These are phyloP conservation scores for Galbula dea DNA, from an alignment of 2,113 vertebrate species.

Conservation along the genomic window DNA sequence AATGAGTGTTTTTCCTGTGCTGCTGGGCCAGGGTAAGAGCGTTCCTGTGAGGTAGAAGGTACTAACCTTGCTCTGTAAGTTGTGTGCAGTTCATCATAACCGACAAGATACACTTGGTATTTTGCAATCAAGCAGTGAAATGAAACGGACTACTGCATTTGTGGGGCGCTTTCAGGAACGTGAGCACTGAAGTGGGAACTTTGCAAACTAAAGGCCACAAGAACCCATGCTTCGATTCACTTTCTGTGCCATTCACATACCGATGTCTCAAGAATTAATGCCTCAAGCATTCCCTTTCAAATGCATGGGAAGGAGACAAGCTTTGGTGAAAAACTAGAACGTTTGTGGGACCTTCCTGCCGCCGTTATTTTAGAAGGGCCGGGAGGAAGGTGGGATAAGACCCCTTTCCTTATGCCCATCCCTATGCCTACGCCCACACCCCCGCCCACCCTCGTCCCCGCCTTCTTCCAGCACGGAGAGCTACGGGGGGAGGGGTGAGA, in stretches of 20 bases:
- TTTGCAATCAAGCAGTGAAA: neutral
- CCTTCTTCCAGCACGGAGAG: too few relatives aligned
- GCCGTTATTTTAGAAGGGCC: rapidly evolving
- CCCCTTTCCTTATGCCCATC: too few relatives aligned
- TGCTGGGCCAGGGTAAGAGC: neutral
- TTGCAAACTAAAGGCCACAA: rapidly evolving
- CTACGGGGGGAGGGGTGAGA: neutral
- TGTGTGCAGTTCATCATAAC: neutral
- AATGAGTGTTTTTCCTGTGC: neutral
- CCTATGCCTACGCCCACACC: too few relatives aligned
- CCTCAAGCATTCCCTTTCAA: too few relatives aligned
- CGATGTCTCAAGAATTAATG: too few relatives aligned
- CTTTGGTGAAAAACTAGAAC: too few relatives aligned
- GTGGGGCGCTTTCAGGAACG: rapidly evolving
- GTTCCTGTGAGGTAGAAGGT: neutral
- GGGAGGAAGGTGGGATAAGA: rapidly evolving
- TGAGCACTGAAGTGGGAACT: rapidly evolving
- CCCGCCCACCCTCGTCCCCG: too few relatives aligned
- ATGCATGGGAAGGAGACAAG: rapidly evolving
- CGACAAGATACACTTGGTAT: rapidly evolving
- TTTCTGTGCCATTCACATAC: too few relatives aligned
- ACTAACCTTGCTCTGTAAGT: neutral
- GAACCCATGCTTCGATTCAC: rapidly evolving
- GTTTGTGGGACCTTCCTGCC: neutral
- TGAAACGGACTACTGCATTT: neutral